A percentile compares a stretch with the other conserved stretches of the same genome.
Conservation (phyloP, 2,888 invertebrate genomes). For the Gari tellinella region DNA sequence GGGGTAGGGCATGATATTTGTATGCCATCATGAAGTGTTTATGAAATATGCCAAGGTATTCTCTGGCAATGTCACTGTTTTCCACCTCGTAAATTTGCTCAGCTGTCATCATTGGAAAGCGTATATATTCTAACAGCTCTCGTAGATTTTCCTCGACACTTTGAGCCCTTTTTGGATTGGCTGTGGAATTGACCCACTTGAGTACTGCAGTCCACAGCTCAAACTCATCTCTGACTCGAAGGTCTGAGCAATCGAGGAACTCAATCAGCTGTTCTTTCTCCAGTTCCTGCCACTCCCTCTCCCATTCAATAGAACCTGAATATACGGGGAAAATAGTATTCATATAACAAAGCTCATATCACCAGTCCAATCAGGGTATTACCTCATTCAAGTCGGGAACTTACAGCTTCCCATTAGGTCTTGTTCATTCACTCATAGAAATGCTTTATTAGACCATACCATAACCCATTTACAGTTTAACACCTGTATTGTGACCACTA, state of each 20-base stretch:
- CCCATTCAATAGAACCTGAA: constrained; percentile 82
- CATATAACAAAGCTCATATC: no score
- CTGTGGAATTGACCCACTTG: constrained; percentile 81
- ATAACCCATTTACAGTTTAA: no score
- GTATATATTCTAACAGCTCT: constrained; percentile 91
- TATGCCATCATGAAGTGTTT: constrained; percentile 83
- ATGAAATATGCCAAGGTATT: constrained; percentile 81
- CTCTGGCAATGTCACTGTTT: constrained; percentile 91
- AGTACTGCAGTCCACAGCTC: constrained; percentile 83
- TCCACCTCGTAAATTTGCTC: constrained; percentile 94
- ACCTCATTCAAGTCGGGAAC: no score
- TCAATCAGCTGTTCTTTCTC: constrained; percentile 84
- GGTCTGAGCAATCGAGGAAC: constrained; percentile 82
- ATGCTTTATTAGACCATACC: no score
- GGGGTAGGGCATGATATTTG: constrained; percentile 84
- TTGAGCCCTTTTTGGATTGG: constrained; percentile 77
- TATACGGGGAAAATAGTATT: no score
- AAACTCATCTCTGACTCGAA: constrained; percentile 84
- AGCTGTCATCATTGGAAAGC: constrained; percentile 98
- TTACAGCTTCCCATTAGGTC: no score
- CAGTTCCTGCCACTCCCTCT: constrained; percentile 79
- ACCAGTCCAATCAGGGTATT: no score
- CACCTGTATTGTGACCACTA: no score
- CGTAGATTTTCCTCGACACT: constrained; percentile 88
- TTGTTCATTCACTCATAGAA: no score